Conservation (phyloP, 2,888 invertebrate species). For the Eumerus sabulonum region DNA sequence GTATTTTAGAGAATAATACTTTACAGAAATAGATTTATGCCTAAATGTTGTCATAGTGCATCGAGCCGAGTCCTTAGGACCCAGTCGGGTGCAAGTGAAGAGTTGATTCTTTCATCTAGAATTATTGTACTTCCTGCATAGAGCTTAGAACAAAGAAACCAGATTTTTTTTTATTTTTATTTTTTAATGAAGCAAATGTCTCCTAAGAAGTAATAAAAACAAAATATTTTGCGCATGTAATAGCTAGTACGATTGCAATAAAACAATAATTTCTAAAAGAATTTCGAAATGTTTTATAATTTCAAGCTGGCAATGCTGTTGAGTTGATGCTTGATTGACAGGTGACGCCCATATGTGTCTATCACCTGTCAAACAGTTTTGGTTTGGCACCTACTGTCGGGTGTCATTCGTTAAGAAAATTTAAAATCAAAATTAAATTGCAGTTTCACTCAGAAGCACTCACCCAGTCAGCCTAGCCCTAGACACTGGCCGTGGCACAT, state of each 20-base stretch:
- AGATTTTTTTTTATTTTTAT: slow-evolving; percentile 11
- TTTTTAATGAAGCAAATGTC: not conserved
- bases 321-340: no score
- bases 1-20: slow-evolving; percentile 57
- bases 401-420: no score
- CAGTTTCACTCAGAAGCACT: no score
- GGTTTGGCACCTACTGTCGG: no score
- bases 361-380: no score
- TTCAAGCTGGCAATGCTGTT: no score
- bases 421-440: no score
- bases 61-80: slow-evolving; percentile 43
- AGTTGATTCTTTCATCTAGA: not conserved
- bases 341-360: no score
- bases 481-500: no score
- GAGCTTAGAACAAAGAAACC: slow-evolving; percentile 22
- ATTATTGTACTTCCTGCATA: slow-evolving; percentile 1
- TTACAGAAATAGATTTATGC: slow-evolving; percentile 60
- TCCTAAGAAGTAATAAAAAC: slow-evolving; percentile 2
- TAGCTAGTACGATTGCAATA: slow-evolving; percentile 32
- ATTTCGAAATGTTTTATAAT: no score
- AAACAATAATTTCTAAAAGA: not conserved
- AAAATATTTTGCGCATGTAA: slow-evolving; percentile 24
- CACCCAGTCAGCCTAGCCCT: no score
- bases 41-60: slow-evolving; percentile 66
- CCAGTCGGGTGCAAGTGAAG: slow-evolving; percentile 35